Evolutionary conservation across 2,797 vertebrate genomes (phyloP), one percentile per base, ranked within the genome.

Genomic region (Sorex maritimensis): DNA sequence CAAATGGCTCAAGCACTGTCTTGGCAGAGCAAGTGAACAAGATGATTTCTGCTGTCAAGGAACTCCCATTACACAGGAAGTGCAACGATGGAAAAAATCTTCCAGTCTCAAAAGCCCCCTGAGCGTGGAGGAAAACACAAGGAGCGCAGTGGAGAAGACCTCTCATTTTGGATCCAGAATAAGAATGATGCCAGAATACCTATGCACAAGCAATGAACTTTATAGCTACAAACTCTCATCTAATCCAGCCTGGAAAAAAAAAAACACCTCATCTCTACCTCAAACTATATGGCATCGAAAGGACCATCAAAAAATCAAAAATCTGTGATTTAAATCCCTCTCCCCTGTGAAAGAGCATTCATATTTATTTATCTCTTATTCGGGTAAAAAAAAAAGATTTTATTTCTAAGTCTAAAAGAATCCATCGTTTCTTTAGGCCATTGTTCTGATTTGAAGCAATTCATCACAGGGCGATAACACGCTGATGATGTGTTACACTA

Each of bases 341-440:
- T 28, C 15, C n/a, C 0, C 65, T 65, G 81, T 11, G 19, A 93
- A 95, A 86, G 91, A 65, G 0, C 46, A 91, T 58, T 92, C 73
- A n/a, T 19, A 5, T 81, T 86, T 95, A 71, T 61, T 96, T 90
- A 93, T 93, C 93, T 28, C 75, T 96, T 92, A 75, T 94, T 94
- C 41, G 30, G 46, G 90, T n/a, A 79, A 79, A 86, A 83, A 85
- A 2, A 2, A 55, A 52, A 84, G 63, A 28, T 78, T 13, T 49
- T 86, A 88, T 75, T 79, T 92, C 90, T 95, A 93, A 93, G 68
- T 88, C 74, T n/a, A 28, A 77, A 68, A 96, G 95, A 68, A 94
- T 85, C 49, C 73, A 24, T 24, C 0, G 71, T 90, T 95, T 69
- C 93, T 92, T 90, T 68, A 92, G 86, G 90, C 81, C 92, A 81